These are phyloP conservation scores for Scaptomyza polygonia DNA, from an alignment of 2,888 invertebrate species.

Conservation along the genomic window DNA sequence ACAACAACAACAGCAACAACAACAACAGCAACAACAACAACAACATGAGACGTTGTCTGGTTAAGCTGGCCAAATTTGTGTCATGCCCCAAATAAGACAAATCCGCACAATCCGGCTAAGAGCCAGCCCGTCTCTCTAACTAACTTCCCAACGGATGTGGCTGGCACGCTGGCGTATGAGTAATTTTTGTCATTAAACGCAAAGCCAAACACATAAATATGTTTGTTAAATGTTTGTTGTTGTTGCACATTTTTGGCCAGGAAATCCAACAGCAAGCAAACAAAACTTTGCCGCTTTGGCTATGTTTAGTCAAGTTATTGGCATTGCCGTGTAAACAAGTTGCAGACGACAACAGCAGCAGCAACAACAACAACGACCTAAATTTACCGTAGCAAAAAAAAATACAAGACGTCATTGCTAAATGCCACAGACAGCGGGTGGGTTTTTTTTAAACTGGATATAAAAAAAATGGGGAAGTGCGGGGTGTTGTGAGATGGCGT, in stretches of 20 bases:
- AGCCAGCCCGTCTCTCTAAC: constrained; percentile 10
- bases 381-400: constrained; percentile 70
- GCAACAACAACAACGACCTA: constrained; percentile 60
- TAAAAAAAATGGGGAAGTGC: background rate
- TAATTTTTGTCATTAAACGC: constrained; percentile 27
- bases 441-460: constrained; percentile 13
- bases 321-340: constrained; percentile 73
- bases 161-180: constrained; percentile 40
- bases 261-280: constrained; percentile 53
- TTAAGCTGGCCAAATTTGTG: constrained; percentile 71
- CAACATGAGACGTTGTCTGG: constrained; percentile 17
- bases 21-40: constrained; percentile 10
- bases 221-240: constrained; percentile 38
- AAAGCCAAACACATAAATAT: constrained; percentile 18
- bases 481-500: background rate
- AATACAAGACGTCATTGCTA: constrained; percentile 31
- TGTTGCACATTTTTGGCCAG: constrained; percentile 49
- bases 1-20: constrained; percentile 6
- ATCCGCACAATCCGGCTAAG: constrained; percentile 67
- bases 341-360: constrained; percentile 39
- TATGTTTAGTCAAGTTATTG: constrained; percentile 77
- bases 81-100: constrained; percentile 79
- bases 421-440: constrained; percentile 49
- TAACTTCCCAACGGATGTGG: constrained; percentile 64
- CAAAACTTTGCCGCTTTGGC: constrained; percentile 54